Base-by-base conservation (phyloP, 2,888 invertebrate species). In the Drosophila niveifrons region DNA sequence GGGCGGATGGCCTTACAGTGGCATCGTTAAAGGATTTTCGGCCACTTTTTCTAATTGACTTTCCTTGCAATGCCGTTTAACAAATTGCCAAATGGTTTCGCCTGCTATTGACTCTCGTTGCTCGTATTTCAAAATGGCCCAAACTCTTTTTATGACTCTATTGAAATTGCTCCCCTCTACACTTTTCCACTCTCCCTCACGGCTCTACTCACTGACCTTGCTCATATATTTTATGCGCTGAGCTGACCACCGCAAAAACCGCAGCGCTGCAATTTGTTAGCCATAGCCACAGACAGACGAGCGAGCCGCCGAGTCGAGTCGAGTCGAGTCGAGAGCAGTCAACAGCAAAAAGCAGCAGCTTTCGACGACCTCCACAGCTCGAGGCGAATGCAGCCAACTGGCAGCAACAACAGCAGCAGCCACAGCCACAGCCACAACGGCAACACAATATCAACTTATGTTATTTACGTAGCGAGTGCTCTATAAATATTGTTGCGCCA, bases 191-290 rank as follows among this genome's bases (percentile, higher is more conserved):
- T 8, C 28, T 4, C 10, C 2, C 31, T 15, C 47, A 7, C 10
- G 36, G 36, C 51, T 15, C 29, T 39, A 51, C 59, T 36, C 17
- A 41, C 41, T 76, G 76, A 71, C 81, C 70, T 72, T 72, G 76
- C 65, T 70, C 70, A 83, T 84, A 83, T 84, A 79, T 74, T 79
- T 82, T 73, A 79, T 82, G 75, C 47, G 53, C 43, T 61, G 63
- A 13, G 48, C 63, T 34, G 46, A 61, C 57, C 59, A 50, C 69
- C 77, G 52, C 66, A 63, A 66, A 75, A 82, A 71, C 75, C 72
- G 61, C 80, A 69, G 65, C 64, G 63, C 66, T 83, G 77, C 84
- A 71, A 78, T 80, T 82, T 79, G 79, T 72, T 75, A 63, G 66
- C 52, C 55, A 72, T 69, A 53, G 46, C 68, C 72, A 76, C 72